These are phyloP conservation scores for Stramonita haemastoma DNA, from an alignment of 2,888 invertebrate species.

Conservation along the genomic window DNA sequence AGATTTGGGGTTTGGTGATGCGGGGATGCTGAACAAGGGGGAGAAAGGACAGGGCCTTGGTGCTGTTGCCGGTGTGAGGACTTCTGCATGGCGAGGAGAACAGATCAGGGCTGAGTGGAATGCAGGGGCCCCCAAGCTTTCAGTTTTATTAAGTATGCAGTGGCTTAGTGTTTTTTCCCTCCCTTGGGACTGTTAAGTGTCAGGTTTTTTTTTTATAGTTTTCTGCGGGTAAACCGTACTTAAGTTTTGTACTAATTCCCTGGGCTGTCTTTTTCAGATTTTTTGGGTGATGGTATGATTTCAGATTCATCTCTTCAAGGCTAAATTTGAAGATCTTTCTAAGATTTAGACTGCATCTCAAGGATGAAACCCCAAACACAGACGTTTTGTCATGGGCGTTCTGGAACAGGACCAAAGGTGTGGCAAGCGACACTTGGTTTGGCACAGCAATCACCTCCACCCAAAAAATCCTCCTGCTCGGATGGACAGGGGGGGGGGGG, in stretches of 20 bases:
- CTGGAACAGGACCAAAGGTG: neutral
- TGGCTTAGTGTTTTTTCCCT: neutral
- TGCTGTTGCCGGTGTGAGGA: neutral
- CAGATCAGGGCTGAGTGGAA: constrained; percentile 2
- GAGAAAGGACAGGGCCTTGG: neutral
- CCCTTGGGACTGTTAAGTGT: neutral
- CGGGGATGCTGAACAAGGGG: neutral
- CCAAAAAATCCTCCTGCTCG: neutral
- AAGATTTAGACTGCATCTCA: neutral
- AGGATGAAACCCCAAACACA: neutral
- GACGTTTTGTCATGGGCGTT: neutral
- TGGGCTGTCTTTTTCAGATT: neutral
- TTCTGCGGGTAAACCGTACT: too few relatives aligned
- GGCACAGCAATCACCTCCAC: neutral
- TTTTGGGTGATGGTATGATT: neutral
- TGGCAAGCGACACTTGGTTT: neutral
- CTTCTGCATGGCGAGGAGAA: neutral
- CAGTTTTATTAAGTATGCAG: neutral
- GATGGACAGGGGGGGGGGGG: neutral
- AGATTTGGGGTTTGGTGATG: neutral
- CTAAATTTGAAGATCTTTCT: neutral
- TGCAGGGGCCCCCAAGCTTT: neutral
- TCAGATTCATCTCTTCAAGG: neutral
- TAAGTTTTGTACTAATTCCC: neutral
- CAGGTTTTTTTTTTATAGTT: too few relatives aligned